phyloP scores from a whole-genome alignment of 2,888 invertebrate genomes.

The Poecilobothrus nobilitatus region DNA sequence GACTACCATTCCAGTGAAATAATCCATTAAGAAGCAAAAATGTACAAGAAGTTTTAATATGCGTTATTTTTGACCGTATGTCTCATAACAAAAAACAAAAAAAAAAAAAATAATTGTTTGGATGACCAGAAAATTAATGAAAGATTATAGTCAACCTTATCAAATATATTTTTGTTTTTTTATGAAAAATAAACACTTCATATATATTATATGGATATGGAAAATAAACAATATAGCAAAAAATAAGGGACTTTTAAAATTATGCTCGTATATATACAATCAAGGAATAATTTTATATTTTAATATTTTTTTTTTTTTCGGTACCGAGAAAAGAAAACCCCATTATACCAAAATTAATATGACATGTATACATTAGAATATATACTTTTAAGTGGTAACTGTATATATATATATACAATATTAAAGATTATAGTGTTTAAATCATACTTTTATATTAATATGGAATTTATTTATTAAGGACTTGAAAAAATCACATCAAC shows the following conservation, averaged over 20 bases:
- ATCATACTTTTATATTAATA: background rate
- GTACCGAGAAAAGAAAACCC: too few relatives aligned
- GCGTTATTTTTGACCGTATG: background rate
- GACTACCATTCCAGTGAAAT: too few relatives aligned
- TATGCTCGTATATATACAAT: too few relatives aligned
- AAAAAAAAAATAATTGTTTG: background rate
- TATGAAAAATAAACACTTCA: conserved; percentile 4
- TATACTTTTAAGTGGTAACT: background rate
- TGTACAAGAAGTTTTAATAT: too few relatives aligned
- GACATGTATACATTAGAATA: background rate
- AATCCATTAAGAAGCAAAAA: too few relatives aligned
- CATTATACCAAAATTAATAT: background rate
- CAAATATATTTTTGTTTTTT: background rate
- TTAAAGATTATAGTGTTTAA: background rate
- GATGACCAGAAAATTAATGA: background rate
- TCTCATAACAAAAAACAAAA: background rate
- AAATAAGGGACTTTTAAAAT: background rate
- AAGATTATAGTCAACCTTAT: background rate
- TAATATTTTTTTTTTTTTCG: too few relatives aligned
- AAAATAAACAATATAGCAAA: background rate
- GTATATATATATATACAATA: too few relatives aligned
- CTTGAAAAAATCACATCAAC: too few relatives aligned
- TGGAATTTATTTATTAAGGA: too few relatives aligned
- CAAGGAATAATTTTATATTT: too few relatives aligned
- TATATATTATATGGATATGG: background rate